Conservation (phyloP, 1,140 invertebrate genomes). For the Diorhabda elongata region DNA sequence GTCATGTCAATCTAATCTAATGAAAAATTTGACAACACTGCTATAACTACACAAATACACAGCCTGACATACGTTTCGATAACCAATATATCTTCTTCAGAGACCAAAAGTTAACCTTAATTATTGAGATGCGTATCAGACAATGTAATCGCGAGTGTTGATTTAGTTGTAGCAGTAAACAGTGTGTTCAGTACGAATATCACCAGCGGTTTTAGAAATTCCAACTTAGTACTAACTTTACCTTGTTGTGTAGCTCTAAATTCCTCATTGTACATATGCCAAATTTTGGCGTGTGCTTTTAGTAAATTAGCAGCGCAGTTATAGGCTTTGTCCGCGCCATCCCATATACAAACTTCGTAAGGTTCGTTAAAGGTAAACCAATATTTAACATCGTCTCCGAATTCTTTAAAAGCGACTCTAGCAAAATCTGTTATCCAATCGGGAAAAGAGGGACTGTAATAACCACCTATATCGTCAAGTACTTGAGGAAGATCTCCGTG, state of each 20-base stretch:
- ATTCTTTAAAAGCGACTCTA: slow-evolving; percentile 27
- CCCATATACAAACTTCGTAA: slow-evolving; percentile 8
- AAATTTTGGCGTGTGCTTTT: neutral
- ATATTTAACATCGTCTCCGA: slow-evolving; percentile 23
- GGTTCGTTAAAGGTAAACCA: slow-evolving; percentile 7
- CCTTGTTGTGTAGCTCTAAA: neutral
- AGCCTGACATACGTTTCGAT: too few species aligned
- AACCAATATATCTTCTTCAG: too few species aligned
- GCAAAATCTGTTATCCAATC: slow-evolving; percentile 44
- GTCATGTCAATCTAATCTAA: too few species aligned
- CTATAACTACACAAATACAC: too few species aligned
- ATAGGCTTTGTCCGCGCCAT: neutral
- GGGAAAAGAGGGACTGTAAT: slow-evolving; percentile 37
- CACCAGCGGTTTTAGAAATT: too few species aligned
- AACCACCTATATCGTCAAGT: slow-evolving; percentile 40
- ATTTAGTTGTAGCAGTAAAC: too few species aligned
- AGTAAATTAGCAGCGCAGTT: neutral
- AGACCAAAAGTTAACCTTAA: too few species aligned
- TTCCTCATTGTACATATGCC: neutral
- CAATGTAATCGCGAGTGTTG: too few species aligned
- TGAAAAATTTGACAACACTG: too few species aligned
- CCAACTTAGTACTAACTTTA: neutral
- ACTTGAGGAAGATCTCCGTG: slow-evolving; percentile 43
- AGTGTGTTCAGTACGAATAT: too few species aligned
- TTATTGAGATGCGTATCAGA: too few species aligned